These are phyloP conservation scores for Halocaridina rubra DNA, from an alignment of 2,888 invertebrate species.

Conservation along the genomic window DNA sequence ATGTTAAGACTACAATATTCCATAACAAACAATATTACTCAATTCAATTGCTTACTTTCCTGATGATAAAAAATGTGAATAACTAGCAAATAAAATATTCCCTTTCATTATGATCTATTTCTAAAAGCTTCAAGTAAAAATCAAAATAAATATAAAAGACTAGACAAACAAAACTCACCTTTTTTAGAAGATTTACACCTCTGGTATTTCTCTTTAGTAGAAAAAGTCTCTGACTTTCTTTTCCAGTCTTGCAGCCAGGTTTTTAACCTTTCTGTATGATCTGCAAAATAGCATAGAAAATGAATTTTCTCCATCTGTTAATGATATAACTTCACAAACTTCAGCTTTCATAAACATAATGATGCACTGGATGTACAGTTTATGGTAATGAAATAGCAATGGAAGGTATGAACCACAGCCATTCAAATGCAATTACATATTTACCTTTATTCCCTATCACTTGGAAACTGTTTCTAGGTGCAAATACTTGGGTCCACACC, in stretches of 20 bases:
- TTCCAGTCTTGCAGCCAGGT: slow-evolving; percentile 45
- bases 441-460: slow-evolving; percentile 45
- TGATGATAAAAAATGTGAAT: too few relatives aligned
- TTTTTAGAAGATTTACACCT: slow-evolving; percentile 16
- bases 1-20: too few relatives aligned
- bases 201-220: slow-evolving; percentile 11
- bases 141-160: too few relatives aligned
- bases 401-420: not conserved
- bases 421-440: not conserved
- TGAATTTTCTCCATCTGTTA: not conserved
- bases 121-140: too few relatives aligned
- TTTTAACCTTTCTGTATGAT: slow-evolving; percentile 16
- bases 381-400: too few relatives aligned
- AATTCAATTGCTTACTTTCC: too few relatives aligned
- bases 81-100: too few relatives aligned
- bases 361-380: too few relatives aligned
- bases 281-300: not conserved
- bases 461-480: slow-evolving; percentile 7
- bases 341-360: too few relatives aligned
- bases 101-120: too few relatives aligned
- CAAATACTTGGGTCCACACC: slow-evolving; percentile 35
- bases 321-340: too few relatives aligned
- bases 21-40: too few relatives aligned
- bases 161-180: slow-evolving; percentile 2
- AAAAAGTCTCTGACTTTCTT: slow-evolving; percentile 15